phyloP scores from a whole-genome alignment of 2,797 vertebrate species.

The Balearica regulorum region DNA sequence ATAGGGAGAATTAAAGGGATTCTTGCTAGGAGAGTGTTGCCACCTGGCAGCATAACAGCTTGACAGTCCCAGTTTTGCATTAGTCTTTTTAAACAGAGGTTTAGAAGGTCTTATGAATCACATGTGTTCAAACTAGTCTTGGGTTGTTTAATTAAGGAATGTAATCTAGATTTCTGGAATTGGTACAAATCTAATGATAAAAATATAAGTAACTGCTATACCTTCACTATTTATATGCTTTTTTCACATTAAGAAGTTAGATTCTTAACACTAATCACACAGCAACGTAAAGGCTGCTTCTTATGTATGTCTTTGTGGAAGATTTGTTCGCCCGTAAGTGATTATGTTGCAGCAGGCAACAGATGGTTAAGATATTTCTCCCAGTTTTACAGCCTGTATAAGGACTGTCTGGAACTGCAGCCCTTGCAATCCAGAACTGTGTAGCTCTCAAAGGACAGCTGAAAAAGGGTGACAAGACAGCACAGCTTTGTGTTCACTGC shows the following conservation, averaged over 20 bases:
- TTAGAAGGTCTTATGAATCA: background rate
- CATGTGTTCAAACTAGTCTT: background rate
- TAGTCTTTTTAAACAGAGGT: background rate
- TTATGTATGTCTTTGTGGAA: background rate
- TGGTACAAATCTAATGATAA: background rate
- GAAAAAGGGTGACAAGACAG: background rate
- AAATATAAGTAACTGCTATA: background rate
- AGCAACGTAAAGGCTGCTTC: background rate
- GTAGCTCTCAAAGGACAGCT: background rate
- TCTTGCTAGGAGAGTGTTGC: background rate
- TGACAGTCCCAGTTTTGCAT: background rate
- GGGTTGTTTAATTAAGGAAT: background rate
- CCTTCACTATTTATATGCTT: background rate
- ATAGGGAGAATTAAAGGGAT: background rate
- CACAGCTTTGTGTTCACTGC: constrained; percentile 4
- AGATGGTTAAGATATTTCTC: background rate
- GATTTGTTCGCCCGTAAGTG: rapidly evolving
- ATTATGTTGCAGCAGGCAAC: background rate
- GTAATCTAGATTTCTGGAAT: background rate
- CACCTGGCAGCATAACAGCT: background rate
- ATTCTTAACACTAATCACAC: background rate
- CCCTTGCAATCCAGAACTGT: background rate
- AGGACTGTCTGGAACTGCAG: background rate
- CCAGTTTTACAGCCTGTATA: background rate
- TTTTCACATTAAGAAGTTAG: background rate